Conservation (phyloP, 2,888 invertebrate genomes). For the Cryptops parisi region DNA sequence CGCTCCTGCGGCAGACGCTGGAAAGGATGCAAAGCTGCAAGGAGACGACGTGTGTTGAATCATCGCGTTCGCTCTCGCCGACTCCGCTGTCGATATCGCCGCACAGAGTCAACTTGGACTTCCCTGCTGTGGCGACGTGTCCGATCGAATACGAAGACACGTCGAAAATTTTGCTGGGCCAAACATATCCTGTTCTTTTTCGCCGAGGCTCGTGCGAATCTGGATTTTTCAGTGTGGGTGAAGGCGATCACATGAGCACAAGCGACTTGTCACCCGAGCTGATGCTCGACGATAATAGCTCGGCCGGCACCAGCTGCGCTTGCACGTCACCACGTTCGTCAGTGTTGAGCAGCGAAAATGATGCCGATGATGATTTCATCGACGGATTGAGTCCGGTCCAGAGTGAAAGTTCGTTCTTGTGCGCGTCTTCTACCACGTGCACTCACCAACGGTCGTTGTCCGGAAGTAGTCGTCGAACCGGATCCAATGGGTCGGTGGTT, state of each 20-base stretch:
- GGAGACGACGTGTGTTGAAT: neutral
- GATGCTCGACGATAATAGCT: slow-evolving; percentile 9
- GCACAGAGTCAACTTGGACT: slow-evolving; percentile 16
- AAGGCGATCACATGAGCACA: slow-evolving; percentile 35
- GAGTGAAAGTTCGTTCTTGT: neutral
- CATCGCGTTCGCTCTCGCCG: neutral
- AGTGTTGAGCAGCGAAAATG: neutral
- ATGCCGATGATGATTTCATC: neutral
- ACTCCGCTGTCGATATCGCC: slow-evolving; percentile 21
- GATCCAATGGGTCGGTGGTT: neutral
- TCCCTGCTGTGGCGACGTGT: neutral
- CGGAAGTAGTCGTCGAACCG: neutral
- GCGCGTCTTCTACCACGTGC: neutral
- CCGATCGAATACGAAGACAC: neutral
- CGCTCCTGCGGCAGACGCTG: slow-evolving; percentile 16
- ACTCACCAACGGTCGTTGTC: neutral
- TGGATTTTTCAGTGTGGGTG: slow-evolving; percentile 73
- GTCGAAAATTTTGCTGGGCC: neutral
- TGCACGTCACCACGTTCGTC: slow-evolving; percentile 4
- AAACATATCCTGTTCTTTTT: neutral
- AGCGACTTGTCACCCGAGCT: slow-evolving; percentile 23
- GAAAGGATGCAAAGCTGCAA: slow-evolving; percentile 13
- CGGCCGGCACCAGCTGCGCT: neutral
- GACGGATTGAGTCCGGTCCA: neutral
- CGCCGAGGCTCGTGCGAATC: slow-evolving; percentile 73